phyloP scores from a whole-genome alignment of 1,140 invertebrate genomes.

The Lepidurus arcticus region DNA sequence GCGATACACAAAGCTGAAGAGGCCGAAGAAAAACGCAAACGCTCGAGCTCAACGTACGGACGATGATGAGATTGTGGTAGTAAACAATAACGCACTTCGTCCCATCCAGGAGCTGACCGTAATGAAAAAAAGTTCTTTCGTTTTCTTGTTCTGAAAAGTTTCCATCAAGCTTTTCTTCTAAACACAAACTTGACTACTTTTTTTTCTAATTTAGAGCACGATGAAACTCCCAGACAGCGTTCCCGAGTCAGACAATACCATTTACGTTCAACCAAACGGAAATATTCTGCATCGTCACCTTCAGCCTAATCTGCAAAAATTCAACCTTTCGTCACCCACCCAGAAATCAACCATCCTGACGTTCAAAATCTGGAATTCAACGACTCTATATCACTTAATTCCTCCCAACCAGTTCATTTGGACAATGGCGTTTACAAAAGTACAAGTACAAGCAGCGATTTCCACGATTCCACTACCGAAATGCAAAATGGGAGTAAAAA shows the following conservation, averaged over 20 bases:
- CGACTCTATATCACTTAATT: background rate
- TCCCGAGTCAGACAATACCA: background rate
- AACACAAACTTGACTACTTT: background rate
- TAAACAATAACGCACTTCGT: conserved; percentile 24
- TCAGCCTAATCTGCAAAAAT: background rate
- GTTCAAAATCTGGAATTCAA: background rate
- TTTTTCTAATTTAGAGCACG: conserved; percentile 23
- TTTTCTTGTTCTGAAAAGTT: background rate
- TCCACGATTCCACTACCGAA: background rate
- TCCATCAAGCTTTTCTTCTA: background rate
- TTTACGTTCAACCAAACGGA: background rate
- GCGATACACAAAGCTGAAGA: conserved; percentile 47
- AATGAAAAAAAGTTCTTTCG: background rate
- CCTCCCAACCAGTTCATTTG: background rate
- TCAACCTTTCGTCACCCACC: background rate
- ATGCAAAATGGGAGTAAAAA: conserved; percentile 1
- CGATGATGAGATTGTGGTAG: conserved; percentile 9
- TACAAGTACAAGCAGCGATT: background rate
- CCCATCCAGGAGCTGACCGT: conserved; percentile 30
- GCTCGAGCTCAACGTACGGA: conserved; percentile 35
- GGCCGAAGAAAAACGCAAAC: conserved; percentile 46
- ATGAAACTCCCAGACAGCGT: conserved; percentile 31
- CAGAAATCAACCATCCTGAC: background rate
- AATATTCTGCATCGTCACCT: background rate
- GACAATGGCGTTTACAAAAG: too few relatives aligned